Evolutionary conservation across 1,140 invertebrate genomes (phyloP).

Genomic region (Lucilia sericata): DNA sequence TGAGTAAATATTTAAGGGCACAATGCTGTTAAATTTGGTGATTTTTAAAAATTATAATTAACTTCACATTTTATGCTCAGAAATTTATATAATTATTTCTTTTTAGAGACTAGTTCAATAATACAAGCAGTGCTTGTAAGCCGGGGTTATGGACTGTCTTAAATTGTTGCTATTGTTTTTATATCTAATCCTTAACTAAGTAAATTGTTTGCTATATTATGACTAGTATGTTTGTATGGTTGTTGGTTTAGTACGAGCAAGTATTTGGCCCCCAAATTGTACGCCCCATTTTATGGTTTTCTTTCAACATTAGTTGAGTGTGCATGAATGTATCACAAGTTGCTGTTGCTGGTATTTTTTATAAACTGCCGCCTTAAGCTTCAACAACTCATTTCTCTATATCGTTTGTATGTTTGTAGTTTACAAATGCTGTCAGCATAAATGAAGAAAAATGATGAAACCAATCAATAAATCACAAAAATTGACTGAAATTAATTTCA

Average conservation of each 20-base stretch:
- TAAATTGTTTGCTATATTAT: slow-evolving; percentile 34
- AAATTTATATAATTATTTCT: no score
- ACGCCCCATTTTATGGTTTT: slow-evolving; percentile 30
- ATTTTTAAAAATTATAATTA: no score
- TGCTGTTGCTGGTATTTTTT: not conserved
- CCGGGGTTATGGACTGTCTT: not conserved
- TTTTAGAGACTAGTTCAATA: no score
- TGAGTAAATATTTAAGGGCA: no score
- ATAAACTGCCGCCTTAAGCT: slow-evolving; percentile 14
- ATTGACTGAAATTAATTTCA: slow-evolving; percentile 45
- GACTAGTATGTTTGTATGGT: not conserved
- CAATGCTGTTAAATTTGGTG: no score
- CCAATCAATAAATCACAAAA: slow-evolving; percentile 48
- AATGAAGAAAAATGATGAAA: slow-evolving; percentile 47
- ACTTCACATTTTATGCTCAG: no score
- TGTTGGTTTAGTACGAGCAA: no score
- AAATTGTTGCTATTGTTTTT: not conserved
- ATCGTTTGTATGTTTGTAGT: slow-evolving; percentile 3
- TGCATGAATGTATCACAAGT: slow-evolving; percentile 4
- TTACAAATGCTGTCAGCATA: slow-evolving; percentile 45
- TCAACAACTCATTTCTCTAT: slow-evolving; percentile 9
- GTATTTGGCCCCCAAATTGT: not conserved
- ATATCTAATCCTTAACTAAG: slow-evolving; percentile 27
- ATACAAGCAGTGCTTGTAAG: not conserved
- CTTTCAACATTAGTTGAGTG: slow-evolving; percentile 12